Percentiles rank a stretch among this genome's conserved stretches.
Evolutionary conservation across 2,797 vertebrate genomes (phyloP).

Genomic region (Melanotaenia nigrans): DNA sequence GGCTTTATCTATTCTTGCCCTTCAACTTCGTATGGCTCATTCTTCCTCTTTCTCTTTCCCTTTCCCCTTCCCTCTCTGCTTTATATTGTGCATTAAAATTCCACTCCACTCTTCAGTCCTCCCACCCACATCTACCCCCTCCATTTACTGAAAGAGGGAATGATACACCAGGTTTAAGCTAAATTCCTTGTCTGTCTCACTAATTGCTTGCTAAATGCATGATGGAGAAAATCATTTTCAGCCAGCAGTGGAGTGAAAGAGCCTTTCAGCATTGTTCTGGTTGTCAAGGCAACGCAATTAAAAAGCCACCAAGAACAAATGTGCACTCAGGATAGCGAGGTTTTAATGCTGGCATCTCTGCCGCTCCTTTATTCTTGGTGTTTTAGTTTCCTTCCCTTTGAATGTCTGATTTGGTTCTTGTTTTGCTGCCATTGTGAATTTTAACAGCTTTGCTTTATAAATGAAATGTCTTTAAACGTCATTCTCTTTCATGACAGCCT

Average conservation of each 20-base stretch:
- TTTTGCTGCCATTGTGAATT: slow-evolving; percentile 41
- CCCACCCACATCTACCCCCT: slow-evolving; percentile 50
- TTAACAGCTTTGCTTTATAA: slow-evolving; percentile 35
- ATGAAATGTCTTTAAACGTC: slow-evolving; percentile 29
- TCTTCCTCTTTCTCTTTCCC: slow-evolving; percentile 22
- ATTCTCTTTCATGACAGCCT: background rate
- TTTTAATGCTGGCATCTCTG: slow-evolving; percentile 49
- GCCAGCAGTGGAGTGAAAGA: slow-evolving; percentile 65
- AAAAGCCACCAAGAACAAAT: slow-evolving; percentile 70
- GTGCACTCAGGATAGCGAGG: slow-evolving; percentile 68
- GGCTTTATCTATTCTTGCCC: slow-evolving; percentile 24
- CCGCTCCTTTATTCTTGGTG: slow-evolving; percentile 40
- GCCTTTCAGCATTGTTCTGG: slow-evolving; percentile 79
- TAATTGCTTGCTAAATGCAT: slow-evolving; percentile 81
- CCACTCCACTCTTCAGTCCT: slow-evolving; percentile 44
- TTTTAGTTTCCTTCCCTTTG: slow-evolving; percentile 46
- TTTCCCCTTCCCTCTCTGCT: slow-evolving; percentile 21
- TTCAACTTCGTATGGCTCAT: slow-evolving; percentile 45
- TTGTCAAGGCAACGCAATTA: slow-evolving; percentile 77
- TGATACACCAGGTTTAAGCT: slow-evolving; percentile 71
- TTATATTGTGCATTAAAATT: slow-evolving; percentile 65
- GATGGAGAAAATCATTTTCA: slow-evolving; percentile 81
- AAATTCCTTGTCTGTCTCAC: slow-evolving; percentile 77
- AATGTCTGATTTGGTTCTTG: slow-evolving; percentile 51
- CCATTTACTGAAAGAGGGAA: slow-evolving; percentile 70